Percentiles rank a stretch among this genome's conserved stretches.
phyloP scores from a whole-genome alignment of 2,888 invertebrate genomes.

The Lasiommata megera region DNA sequence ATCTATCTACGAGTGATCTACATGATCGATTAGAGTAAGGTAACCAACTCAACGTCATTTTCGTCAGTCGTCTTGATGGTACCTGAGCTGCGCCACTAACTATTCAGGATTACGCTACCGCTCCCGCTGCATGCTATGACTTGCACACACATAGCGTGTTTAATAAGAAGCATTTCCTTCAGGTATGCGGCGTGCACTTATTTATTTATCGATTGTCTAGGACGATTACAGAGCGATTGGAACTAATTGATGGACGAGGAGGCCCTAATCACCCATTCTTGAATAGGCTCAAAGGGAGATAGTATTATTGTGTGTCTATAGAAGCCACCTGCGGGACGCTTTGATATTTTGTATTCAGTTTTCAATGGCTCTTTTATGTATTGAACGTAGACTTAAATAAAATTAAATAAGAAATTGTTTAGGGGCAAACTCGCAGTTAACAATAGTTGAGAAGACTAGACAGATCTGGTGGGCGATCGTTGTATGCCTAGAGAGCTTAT shows the following conservation, averaged over 20 bases:
- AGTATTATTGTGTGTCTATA: conserved; percentile 21
- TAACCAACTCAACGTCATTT: no score
- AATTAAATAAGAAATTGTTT: background rate
- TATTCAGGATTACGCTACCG: no score
- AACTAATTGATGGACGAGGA: conserved; percentile 36
- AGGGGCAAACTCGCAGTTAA: background rate
- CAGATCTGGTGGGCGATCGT: no score
- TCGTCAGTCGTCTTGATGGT: no score
- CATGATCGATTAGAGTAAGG: no score
- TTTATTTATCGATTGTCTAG: conserved; percentile 49
- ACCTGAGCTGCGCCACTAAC: no score
- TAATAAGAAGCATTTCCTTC: conserved; percentile 44
- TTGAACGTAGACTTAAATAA: background rate
- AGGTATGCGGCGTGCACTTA: conserved; percentile 42
- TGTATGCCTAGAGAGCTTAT: no score
- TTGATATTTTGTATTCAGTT: conserved; percentile 5
- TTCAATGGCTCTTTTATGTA: background rate
- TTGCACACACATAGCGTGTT: conserved; percentile 33
- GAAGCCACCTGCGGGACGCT: conserved; percentile 14
- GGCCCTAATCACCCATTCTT: conserved; percentile 28
- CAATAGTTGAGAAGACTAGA: no score
- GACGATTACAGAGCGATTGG: conserved; percentile 39
- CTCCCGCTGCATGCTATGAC: conserved; percentile 13
- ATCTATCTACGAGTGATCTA: no score
- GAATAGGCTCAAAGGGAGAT: conserved; percentile 22